Evolutionary conservation across 2,113 vertebrate species (phyloP).

Genomic region (Nycticorax nycticorax): DNA sequence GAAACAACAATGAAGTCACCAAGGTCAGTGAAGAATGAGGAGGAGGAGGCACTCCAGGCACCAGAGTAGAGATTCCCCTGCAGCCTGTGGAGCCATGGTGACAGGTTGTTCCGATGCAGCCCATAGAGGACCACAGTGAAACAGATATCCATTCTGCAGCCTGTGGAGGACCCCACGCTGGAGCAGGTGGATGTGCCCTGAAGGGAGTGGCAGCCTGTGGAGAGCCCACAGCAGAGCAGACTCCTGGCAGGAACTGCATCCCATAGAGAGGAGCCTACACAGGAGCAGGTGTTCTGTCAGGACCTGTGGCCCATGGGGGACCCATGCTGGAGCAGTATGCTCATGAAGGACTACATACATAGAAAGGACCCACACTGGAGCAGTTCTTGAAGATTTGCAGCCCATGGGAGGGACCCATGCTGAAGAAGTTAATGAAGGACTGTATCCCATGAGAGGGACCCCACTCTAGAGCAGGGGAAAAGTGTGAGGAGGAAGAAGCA

Average conservation of each 20-base stretch:
- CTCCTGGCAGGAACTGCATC: background rate
- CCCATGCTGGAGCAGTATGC: rapidly evolving
- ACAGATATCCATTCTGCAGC: background rate
- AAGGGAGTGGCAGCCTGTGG: background rate
- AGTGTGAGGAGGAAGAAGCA: rapidly evolving
- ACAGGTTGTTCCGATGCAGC: background rate
- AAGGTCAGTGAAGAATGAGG: background rate
- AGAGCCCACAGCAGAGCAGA: background rate
- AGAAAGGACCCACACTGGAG: background rate
- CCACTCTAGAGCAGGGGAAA: background rate
- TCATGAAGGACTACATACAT: background rate
- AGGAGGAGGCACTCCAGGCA: background rate
- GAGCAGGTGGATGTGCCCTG: background rate
- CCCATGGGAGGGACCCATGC: rapidly evolving
- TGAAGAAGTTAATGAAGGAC: background rate
- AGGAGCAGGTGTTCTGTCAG: background rate
- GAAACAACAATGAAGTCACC: background rate
- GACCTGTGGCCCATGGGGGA: background rate
- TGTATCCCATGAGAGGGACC: background rate
- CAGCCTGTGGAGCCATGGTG: background rate
- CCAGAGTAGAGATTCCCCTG: background rate
- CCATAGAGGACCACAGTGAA: background rate
- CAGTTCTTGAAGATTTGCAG: background rate
- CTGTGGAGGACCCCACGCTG: background rate
- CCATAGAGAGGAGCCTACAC: rapidly evolving